Base-by-base conservation (phyloP, 2,888 invertebrate species). In the Plagodis pulveraria region DNA sequence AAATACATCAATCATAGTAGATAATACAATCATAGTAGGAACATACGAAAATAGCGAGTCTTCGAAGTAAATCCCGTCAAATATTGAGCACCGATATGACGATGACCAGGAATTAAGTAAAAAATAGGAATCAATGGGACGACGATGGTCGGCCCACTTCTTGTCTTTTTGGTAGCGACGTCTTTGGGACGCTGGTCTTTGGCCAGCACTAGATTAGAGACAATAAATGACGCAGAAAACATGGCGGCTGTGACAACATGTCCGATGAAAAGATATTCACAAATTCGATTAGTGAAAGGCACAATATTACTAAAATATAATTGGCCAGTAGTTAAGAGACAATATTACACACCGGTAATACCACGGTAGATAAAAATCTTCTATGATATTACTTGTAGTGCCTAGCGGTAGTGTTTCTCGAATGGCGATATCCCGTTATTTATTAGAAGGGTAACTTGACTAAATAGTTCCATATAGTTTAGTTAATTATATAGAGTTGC, bases 161-260 rank as follows among this genome's bases (percentile, higher is more conserved):
- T 48, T 86, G 88, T 89, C 86, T 90, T 91, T 88, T 89, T 87
- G 88, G 87, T 76, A 54, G 50, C 12, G 74, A 76, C 79, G 76
- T 81, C 87, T 84, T 86, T 85, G 84, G 85, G 84, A 83, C 78
- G 81, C 76, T 76, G 71, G 72, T 67, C 78, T 81, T 89, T 59
- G 49, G 40, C 50, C 44, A 59, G 63, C 66, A 56, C 65, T 64
- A 51, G 11, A 54, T 40, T 53, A 53, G 41, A 66, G 34, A 60
- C 63, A 42, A 40, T 51, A 43, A 0, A 36, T 10, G 34, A 42
- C 36, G 46, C 45, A 46, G 46, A 46, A 7, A 40, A 44, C 6
- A 33, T 34, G 46, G 5, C n/a, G n/a, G 34, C 22, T 41, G 46
- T 40, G 66, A 68, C 54, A 65, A 67, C 65, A 41, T 22, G 22